phyloP scores from a whole-genome alignment of 2,888 invertebrate species.

The Reticulitermes lucifugus region DNA sequence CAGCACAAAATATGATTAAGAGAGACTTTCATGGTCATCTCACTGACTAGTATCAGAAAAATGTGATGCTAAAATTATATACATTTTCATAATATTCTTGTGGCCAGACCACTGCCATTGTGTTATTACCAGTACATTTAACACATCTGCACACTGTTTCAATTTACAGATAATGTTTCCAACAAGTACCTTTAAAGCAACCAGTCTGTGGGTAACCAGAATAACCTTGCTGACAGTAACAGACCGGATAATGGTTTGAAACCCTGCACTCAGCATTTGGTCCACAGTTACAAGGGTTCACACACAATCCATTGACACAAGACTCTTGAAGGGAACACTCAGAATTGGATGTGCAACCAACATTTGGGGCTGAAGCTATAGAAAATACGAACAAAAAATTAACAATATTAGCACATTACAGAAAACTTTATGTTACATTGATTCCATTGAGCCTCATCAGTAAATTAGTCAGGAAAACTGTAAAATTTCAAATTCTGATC shows the following conservation, averaged over 20 bases:
- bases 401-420: too few relatives aligned
- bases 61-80: too few relatives aligned
- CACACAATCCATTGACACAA: constrained; percentile 83
- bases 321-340: constrained; percentile 87
- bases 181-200: constrained; percentile 76
- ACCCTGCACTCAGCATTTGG: constrained; percentile 85
- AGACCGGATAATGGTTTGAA: constrained; percentile 86
- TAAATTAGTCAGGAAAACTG: too few relatives aligned
- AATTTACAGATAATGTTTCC: neutral
- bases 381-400: neutral
- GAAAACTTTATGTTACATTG: too few relatives aligned
- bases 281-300: constrained; percentile 89
- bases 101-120: too few relatives aligned
- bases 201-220: constrained; percentile 88
- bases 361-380: constrained; percentile 62
- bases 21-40: too few relatives aligned
- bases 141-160: neutral
- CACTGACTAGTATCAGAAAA: too few relatives aligned
- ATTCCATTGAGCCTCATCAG: too few relatives aligned
- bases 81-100: too few relatives aligned
- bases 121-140: too few relatives aligned
- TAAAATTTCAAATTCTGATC: too few relatives aligned
- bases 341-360: constrained; percentile 82
- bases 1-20: too few relatives aligned
- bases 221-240: constrained; percentile 83